A percentile compares a stretch with the other conserved stretches of the same genome.
Conservation (phyloP, 92 coral and sea anemone genomes). For the Phenganax marumi region DNA sequence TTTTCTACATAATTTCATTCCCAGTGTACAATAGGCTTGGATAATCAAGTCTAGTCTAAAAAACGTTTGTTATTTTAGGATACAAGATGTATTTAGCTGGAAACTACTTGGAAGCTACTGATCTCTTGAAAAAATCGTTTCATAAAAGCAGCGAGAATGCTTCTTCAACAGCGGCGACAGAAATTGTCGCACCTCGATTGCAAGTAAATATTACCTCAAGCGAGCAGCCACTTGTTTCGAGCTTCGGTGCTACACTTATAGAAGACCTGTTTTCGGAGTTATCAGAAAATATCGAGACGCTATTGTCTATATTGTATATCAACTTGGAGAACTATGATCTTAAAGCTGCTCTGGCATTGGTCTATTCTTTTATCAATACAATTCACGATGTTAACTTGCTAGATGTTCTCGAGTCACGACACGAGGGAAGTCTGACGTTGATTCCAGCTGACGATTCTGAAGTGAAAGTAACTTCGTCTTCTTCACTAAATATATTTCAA, state of each 20-base stretch:
- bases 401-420: conserved; percentile 45
- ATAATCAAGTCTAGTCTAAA: neutral
- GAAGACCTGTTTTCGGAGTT: conserved; percentile 37
- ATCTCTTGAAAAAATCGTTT: conserved; percentile 27
- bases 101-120: conserved; percentile 12
- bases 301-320: conserved; percentile 74
- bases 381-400: neutral
- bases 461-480: conserved; percentile 44
- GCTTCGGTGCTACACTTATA: conserved; percentile 15
- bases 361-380: conserved; percentile 75
- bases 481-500: conserved; percentile 55
- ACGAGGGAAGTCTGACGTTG: conserved; percentile 54
- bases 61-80: conserved; percentile 10
- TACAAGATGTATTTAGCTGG: conserved; percentile 36
- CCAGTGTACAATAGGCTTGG: neutral
- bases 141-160: neutral
- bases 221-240: conserved; percentile 14
- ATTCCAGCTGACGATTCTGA: conserved; percentile 55
- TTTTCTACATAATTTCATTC: neutral
- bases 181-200: neutral
- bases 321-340: conserved; percentile 84
- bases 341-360: conserved; percentile 77
- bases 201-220: conserved; percentile 48
- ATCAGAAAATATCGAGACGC: conserved; percentile 61
- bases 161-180: neutral